Evolutionary conservation across 2,888 invertebrate genomes (phyloP), one percentile per base, ranked within the genome.

Genomic region (Drosophila melanosoma): DNA sequence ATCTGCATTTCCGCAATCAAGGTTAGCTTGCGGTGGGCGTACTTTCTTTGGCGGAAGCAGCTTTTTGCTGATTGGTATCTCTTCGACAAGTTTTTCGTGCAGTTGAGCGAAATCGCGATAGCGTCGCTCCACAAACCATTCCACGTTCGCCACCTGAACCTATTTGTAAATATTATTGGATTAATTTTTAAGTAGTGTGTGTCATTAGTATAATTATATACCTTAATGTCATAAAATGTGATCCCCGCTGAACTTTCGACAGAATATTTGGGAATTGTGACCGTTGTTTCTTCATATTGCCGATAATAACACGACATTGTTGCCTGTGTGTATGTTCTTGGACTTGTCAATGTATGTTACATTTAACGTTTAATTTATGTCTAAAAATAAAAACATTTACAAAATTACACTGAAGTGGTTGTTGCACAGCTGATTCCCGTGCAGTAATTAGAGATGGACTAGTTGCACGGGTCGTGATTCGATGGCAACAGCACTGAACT

Each of bases 61-160:
- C 87, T 97, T 97, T 91, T 96, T 97, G 10, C 96, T 95, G 5
- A 98, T 95, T 59, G 97, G 96, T 93, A 97, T 96, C 85, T 97
- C 96, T 15, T 90, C 90, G 0, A 97, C 96, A n/a, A 98, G 94
- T 90, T 95, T 95, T 61, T 97, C 96, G 92, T 99, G 97, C 17
- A 99, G 94, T 65, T 97, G 97, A 78, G 95, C 96, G 93, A 99
- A 99, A 88, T 98, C 98, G 91, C 95, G 97, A 94, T 98, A 99
- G 80, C 99, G 95, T 23, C 92, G 96, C 85, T 95, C 95, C 11
- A 98, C 96, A 78, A 94, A 95, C 99, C 99, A 99, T 71, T 95
- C 94, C 69, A 96, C 94, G 71, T 95, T 93, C n/a, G 95, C 96
- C 29, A 97, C 95, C 89, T 94, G 95, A n/a, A 84, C 67, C 78